Evolutionary conservation across 1,140 invertebrate genomes (phyloP), one percentile per base, ranked within the genome.

Genomic region (Lasaia peninsularis): DNA sequence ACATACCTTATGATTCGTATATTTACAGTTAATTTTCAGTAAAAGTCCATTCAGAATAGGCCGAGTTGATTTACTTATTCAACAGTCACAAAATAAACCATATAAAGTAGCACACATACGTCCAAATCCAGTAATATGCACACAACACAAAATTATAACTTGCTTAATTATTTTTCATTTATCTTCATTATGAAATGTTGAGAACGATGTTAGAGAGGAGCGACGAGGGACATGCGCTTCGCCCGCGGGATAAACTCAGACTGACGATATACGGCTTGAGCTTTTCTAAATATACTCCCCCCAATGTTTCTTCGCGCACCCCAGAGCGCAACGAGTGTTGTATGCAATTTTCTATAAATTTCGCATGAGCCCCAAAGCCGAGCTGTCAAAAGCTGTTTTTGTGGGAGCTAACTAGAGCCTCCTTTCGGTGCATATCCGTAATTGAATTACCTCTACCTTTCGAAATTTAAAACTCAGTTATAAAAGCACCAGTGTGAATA

Each of bases 291-390:
- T 80, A 87, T 78, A 83, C 82, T 79, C 78, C 85, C 78, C 78
- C 76, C 71, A 61, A 62, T 63, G 67, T 61, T 73, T 77, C 69
- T 28, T 73, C 81, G 80, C 84, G 80, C 81, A 84, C 77, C 81
- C 81, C 78, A 73, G 67, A 69, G 76, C 78, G 81, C 78, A 81
- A 80, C 79, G 82, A 76, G 75, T 82, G 71, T 77, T 71, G 68
- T 73, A 80, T 88, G 82, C 85, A 88, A 86, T 88, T 88, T 88
- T 86, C 85, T 84, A 88, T 85, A 88, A 88, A 88, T 86, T 86
- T 88, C 82, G 77, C 77, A 76, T 79, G 85, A 86, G 85, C 85
- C 75, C 71, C 72, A 77, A 84, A 82, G 79, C 78, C 76, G 67
- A 68, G 72, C 78, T 88, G 81, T 86, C 85, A 84, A 86, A 88